Evolutionary conservation across 2,888 invertebrate genomes (phyloP), one percentile per base, ranked within the genome.

Genomic region (Caenorhabditis afra): DNA sequence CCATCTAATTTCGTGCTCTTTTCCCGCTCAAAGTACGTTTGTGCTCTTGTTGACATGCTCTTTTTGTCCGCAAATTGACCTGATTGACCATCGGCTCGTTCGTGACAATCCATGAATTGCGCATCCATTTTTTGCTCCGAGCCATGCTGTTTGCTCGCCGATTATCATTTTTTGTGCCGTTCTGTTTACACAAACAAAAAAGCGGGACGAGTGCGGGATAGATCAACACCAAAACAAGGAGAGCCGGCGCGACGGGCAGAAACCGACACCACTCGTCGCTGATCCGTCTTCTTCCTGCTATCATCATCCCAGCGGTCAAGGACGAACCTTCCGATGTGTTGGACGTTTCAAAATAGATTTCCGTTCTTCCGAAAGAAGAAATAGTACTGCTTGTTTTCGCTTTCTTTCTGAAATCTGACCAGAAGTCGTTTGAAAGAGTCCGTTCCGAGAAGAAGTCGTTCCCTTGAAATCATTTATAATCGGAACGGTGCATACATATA

Each of bases 141-240:
- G 49, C 62, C 49, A 53, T 53, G 59, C 55, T 71, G 50, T 71
- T 71, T 71, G 57, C 71, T 62, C 64, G 39, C 49, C 71, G 71
- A 71, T 71, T 71, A 71, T 71, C 71, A 50, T 55, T 71, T 71
- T 66, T 71, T 49, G 61, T 70, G 55, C 71, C 71, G 71, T 62
- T 50, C 57, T 71, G 71, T 71, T 71, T 71, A 64, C 71, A 47
- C 62, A 71, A 70, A 62, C 61, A 57, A 71, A 71, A 57, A 18
- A 35, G 29, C n/a, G n/a, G n/a, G 50, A 35, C 53, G 52, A 61
- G 61, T 58, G 70, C 70, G 52, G 47, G 53, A 49, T 39, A 64
- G 71, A 71, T 71, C 62, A 71, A 71, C 71, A 71, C 23, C 64
- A 71, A 71, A 71, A 71, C 62, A 71, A 61, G 52, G 52, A 49